Evolutionary conservation across 2,113 vertebrate species (phyloP).

Genomic region (Mus pahari): DNA sequence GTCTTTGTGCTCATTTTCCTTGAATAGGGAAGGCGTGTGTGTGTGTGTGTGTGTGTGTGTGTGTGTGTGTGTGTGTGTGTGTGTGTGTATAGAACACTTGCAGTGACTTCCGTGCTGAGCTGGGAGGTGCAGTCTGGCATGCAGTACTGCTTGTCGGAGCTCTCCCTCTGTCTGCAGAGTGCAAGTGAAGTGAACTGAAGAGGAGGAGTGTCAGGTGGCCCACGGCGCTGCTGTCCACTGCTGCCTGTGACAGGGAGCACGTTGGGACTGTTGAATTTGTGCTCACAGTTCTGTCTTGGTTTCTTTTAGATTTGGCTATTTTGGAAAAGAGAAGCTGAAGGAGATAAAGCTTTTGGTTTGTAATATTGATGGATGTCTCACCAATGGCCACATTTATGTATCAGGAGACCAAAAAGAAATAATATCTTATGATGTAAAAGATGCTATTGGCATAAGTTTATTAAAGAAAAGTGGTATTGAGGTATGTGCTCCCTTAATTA

Average conservation of each 20-base stretch:
- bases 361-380: slow-evolving; percentile 92
- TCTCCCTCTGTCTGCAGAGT: neutral
- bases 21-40: neutral
- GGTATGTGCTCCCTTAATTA: slow-evolving; percentile 85
- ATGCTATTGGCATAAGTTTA: slow-evolving; percentile 88
- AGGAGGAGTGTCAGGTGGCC: neutral
- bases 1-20: neutral
- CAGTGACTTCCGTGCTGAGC: neutral
- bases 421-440: slow-evolving; percentile 89
- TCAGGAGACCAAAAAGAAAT: slow-evolving; percentile 90
- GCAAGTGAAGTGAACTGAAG: neutral
- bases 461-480: slow-evolving; percentile 89
- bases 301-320: slow-evolving; percentile 94
- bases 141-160: neutral
- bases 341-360: slow-evolving; percentile 92
- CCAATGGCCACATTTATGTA: slow-evolving; percentile 91
- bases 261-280: neutral
- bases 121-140: neutral
- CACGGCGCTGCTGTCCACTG: neutral
- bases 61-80: too few relatives aligned
- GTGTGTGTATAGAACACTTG: neutral
- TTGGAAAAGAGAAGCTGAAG: slow-evolving; percentile 90
- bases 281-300: slow-evolving; percentile 70
- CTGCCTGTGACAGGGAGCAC: neutral
- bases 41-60: too few relatives aligned